Percentiles rank a stretch among this genome's conserved stretches.
phyloP scores from a whole-genome alignment of 2,888 invertebrate genomes.

The Tetrapedia diversipes region DNA sequence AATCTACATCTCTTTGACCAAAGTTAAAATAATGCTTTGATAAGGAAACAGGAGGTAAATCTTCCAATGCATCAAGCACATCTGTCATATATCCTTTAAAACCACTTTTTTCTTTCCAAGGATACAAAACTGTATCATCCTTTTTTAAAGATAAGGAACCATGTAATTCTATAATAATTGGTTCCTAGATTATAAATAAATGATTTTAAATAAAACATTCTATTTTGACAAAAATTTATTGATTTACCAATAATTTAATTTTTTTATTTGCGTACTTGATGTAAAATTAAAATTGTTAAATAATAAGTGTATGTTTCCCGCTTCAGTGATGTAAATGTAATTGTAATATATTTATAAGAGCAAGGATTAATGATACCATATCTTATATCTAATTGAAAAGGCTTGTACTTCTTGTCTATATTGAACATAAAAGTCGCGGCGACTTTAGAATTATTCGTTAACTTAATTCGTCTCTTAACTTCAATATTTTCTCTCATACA shows the following conservation, averaged over 20 bases:
- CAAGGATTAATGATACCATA: constrained; percentile 75
- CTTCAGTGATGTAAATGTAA: constrained; percentile 76
- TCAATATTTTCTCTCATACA: constrained; percentile 40
- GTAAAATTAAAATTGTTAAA: constrained; percentile 78
- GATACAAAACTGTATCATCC: constrained; percentile 14
- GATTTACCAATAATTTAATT: neutral
- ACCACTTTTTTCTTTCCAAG: constrained; percentile 54
- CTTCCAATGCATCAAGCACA: constrained; percentile 48
- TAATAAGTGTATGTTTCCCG: constrained; percentile 75
- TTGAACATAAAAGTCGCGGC: constrained; percentile 80
- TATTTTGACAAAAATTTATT: neutral
- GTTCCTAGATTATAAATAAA: constrained; percentile 42
- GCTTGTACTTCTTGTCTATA: constrained; percentile 69
- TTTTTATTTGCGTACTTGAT: constrained; percentile 79
- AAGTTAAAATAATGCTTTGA: constrained; percentile 79
- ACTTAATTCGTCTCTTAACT: constrained; percentile 74
- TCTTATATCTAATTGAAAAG: constrained; percentile 77
- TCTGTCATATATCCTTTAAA: constrained; percentile 78
- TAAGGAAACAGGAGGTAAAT: constrained; percentile 73
- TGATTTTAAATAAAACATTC: constrained; percentile 7
- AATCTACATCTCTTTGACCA: constrained; percentile 67
- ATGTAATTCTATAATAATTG: constrained; percentile 61
- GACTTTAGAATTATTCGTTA: constrained; percentile 77
- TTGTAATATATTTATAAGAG: constrained; percentile 73
- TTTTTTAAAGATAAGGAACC: constrained; percentile 31